Base-by-base conservation (phyloP, 2,888 invertebrate species). In the Actias luna region DNA sequence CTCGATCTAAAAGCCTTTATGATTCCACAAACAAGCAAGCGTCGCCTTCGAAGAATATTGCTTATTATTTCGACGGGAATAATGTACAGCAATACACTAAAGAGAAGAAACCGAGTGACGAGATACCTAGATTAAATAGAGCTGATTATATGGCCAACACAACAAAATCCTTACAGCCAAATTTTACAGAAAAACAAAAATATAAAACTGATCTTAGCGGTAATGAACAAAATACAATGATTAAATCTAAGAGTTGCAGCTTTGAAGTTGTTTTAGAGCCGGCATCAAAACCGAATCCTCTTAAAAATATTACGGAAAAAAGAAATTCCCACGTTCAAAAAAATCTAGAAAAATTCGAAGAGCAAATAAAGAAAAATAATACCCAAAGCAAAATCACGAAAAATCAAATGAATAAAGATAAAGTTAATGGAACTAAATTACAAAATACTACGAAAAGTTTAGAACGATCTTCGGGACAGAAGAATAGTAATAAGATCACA, bases 271-370 rank as follows among this genome's bases (percentile, higher is more conserved):
- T 93, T 0, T 71, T 93, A 70, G 93, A 93, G 71, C 92, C 92
- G 0, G 92, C 92, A 1, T 89, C 91, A 0, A 93, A 92, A 69
- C 92, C 92, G 0, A 91, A 91, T 65, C 91, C 91, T 0, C 69
- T 92, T 1, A 93, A 89, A 68, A 90, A 89, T 77, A 69, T 92
- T 3, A 88, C 88, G 82, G 93, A 93, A 58, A 93, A 93, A 74
- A 74, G 91, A 10, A 89, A 87, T 64, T 93, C 93, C 0, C 93
- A 93, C 60, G 93, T 93, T 0, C 88, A 93, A 67, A 93, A 94
- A 70, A 94, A 94, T 80, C 77, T 94, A 35, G 94, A 94, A 61
- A 94, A 94, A 74, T 94, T 94, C 64, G 94, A 94, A 73, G 93
- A 93, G 57, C 93, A 87, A 86, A 94, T 89, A 57, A 78, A 87